phyloP scores from a whole-genome alignment of 30 jellyfish, hydroid and myxozoan species.

The Clytia hemisphaerica region DNA sequence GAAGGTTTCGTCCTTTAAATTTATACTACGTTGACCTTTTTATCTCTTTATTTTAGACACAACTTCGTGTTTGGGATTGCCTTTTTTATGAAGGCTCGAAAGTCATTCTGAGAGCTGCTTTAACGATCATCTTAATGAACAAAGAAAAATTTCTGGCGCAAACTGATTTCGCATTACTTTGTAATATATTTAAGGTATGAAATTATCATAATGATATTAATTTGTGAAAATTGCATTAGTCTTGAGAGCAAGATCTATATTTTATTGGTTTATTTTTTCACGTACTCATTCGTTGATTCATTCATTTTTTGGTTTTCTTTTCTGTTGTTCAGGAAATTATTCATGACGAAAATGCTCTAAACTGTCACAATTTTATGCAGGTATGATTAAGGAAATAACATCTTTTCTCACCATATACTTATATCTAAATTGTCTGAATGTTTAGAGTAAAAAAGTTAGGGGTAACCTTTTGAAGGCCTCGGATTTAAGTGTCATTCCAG shows the following conservation, averaged over 20 bases:
- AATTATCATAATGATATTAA: too few species aligned
- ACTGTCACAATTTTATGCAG: constrained; percentile 33
- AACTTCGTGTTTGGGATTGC: constrained; percentile 88
- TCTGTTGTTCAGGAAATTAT: neutral
- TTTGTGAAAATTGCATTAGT: too few species aligned
- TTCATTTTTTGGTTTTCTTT: neutral
- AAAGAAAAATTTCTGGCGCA: constrained; percentile 58
- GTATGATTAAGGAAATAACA: too few species aligned
- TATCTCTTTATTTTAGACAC: constrained; percentile 63
- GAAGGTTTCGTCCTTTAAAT: too few species aligned
- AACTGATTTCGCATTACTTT: constrained; percentile 52
- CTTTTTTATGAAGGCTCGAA: constrained; percentile 90
- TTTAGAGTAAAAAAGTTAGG: too few species aligned
- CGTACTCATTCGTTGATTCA: neutral
- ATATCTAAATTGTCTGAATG: too few species aligned
- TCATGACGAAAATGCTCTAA: constrained; percentile 3
- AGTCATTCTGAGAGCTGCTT: constrained; percentile 75
- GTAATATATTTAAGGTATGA: constrained; percentile 74
- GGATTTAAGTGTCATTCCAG: too few species aligned
- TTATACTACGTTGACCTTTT: neutral
- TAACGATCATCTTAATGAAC: constrained; percentile 53
- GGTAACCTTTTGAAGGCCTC: too few species aligned
- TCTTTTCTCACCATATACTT: too few species aligned
- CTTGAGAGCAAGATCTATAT: too few species aligned
- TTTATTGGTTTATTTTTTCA: too few species aligned